Conservation (phyloP, 2,797 vertebrate species). For the Acanthurus lineatus region DNA sequence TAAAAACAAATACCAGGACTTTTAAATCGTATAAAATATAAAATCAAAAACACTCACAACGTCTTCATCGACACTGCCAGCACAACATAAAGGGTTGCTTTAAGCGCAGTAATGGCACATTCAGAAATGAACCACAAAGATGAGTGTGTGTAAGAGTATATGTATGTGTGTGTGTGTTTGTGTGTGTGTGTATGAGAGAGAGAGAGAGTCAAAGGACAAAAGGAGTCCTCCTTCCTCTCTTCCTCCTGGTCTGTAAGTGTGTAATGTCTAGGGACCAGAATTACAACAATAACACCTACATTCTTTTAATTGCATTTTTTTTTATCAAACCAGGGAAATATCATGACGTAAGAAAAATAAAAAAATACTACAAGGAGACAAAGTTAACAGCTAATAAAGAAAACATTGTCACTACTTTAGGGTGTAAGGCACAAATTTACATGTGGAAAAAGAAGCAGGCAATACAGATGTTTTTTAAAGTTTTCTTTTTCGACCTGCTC, state of each 20-base stretch:
- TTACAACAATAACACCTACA: conserved; percentile 87
- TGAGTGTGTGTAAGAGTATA: conserved; percentile 55
- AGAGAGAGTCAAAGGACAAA: conserved; percentile 45
- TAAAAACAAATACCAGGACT: conserved; percentile 80
- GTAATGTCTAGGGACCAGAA: conserved; percentile 82
- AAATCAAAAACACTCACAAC: conserved; percentile 82
- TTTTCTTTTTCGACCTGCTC: conserved; percentile 61
- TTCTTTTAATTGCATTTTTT: conserved; percentile 87
- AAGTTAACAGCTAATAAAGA: conserved; percentile 88
- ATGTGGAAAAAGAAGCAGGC: conserved; percentile 96
- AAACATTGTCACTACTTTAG: conserved; percentile 96
- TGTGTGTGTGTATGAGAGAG: conserved; percentile 27
- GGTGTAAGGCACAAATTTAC: conserved; percentile 99
- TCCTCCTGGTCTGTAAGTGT: conserved; percentile 61
- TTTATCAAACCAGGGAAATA: conserved; percentile 86
- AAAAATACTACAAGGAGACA: conserved; percentile 85
- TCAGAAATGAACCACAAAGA: conserved; percentile 86
- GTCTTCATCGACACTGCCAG: conserved; percentile 83
- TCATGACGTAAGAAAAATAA: conserved; percentile 80
- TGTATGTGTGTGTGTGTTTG: conserved; percentile 25
- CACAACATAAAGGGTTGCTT: conserved; percentile 81
- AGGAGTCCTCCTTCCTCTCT: conserved; percentile 36
- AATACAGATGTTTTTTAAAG: conserved; percentile 77
- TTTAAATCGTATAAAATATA: conserved; percentile 78
- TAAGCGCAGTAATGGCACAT: conserved; percentile 90